Conservation (phyloP, 2,113 vertebrate genomes). For the Trichechus manatus region DNA sequence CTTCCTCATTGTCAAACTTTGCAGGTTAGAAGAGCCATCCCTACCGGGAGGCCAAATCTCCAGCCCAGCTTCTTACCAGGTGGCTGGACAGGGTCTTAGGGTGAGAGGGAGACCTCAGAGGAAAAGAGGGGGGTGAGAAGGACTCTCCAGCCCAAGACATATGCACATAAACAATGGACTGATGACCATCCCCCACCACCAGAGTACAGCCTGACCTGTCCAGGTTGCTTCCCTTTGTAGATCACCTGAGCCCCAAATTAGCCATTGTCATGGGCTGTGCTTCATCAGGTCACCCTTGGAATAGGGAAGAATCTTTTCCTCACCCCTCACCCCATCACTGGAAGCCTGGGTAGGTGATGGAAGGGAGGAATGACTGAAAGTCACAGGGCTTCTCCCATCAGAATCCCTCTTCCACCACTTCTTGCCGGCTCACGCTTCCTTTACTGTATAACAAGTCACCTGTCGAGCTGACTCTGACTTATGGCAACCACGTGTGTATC, state of each 20-base stretch:
- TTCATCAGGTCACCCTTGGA: neutral
- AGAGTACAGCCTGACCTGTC: neutral
- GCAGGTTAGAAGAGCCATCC: slow-evolving; percentile 31
- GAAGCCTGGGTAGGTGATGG: neutral
- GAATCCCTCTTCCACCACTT: neutral
- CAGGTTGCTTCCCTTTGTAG: neutral
- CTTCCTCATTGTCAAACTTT: slow-evolving; percentile 89
- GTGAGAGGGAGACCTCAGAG: neutral
- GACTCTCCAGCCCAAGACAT: neutral
- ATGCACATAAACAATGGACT: neutral
- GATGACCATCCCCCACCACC: neutral
- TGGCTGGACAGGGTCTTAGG: neutral
- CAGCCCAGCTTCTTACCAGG: neutral
- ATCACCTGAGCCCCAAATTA: neutral
- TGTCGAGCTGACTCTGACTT: neutral
- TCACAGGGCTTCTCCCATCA: neutral
- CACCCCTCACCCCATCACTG: fast-evolving
- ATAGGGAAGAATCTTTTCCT: neutral
- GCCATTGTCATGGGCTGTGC: neutral
- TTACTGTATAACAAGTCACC: neutral
- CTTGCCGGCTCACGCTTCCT: neutral
- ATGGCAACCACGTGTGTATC: neutral
- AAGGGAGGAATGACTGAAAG: neutral
- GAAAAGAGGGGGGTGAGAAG: neutral
- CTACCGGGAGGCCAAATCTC: neutral